These are phyloP conservation scores for Pandemis corylana DNA, from an alignment of 2,888 invertebrate genomes.

Conservation along the genomic window DNA sequence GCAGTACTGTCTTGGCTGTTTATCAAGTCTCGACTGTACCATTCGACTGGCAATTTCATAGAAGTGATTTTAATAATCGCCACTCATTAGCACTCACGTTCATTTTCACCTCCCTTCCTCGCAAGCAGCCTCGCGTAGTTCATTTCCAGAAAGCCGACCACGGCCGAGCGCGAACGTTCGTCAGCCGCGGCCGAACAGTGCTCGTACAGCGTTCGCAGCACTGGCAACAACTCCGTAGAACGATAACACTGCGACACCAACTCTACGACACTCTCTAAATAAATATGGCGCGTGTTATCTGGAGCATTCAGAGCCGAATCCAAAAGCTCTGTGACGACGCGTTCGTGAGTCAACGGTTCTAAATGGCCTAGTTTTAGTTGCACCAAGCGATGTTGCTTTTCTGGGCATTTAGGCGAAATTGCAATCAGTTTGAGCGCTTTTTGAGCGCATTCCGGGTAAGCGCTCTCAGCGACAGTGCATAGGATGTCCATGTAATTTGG, in stretches of 20 bases:
- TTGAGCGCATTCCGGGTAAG: constrained; percentile 66
- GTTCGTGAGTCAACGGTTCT: constrained; percentile 43
- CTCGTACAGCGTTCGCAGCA: constrained; percentile 58
- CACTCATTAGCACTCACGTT: too few relatives aligned
- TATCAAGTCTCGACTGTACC: too few relatives aligned
- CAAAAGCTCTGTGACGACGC: constrained; percentile 55
- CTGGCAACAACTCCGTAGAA: constrained; percentile 50
- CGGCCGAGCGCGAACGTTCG: constrained; percentile 56
- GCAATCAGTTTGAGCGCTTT: constrained; percentile 66
- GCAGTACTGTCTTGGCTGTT: too few relatives aligned
- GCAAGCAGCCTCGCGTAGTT: constrained; percentile 49
- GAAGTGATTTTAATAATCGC: too few relatives aligned
- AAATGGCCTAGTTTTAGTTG: constrained; percentile 47
- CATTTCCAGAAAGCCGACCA: constrained; percentile 60
- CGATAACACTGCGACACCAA: constrained; percentile 54
- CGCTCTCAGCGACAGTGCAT: constrained; percentile 53
- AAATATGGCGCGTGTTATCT: constrained; percentile 67
- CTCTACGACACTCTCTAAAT: constrained; percentile 61
- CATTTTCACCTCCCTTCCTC: too few relatives aligned
- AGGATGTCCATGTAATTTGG: constrained; percentile 53
- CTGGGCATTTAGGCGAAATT: constrained; percentile 48
- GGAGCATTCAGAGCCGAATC: constrained; percentile 59
- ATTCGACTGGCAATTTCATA: too few relatives aligned
- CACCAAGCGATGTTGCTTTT: constrained; percentile 60
- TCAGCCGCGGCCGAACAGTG: constrained; percentile 64